phyloP scores from a whole-genome alignment of 2,113 vertebrate genomes.

The Rhinolophus sinicus region DNA sequence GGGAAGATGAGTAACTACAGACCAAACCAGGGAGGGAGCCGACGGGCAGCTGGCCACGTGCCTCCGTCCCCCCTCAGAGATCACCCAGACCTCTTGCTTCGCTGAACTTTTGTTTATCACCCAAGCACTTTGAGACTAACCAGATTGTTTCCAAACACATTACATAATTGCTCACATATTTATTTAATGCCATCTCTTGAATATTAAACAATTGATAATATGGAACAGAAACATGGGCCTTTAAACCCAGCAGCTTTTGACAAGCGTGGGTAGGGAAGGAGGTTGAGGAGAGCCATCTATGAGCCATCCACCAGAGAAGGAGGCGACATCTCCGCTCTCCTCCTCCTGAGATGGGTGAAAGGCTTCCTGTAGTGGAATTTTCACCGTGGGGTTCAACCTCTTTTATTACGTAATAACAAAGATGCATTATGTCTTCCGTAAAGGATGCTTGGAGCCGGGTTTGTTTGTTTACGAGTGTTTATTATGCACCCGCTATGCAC shows the following conservation, averaged over 20 bases:
- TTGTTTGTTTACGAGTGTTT: background rate
- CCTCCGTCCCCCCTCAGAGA: background rate
- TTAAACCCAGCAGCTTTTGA: constrained; percentile 26
- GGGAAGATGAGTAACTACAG: background rate
- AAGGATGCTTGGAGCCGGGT: background rate
- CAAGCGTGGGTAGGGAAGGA: background rate
- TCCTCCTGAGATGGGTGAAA: background rate
- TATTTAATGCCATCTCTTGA: constrained; percentile 69
- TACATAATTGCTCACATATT: constrained; percentile 60
- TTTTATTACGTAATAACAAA: background rate
- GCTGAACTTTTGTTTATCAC: constrained; percentile 7
- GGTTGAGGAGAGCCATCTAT: background rate
- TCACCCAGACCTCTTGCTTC: background rate
- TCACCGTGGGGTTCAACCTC: background rate
- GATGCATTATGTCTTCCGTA: background rate
- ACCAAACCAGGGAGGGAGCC: fast-evolving
- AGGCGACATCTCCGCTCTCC: background rate
- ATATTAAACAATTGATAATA: constrained; percentile 57
- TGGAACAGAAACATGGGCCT: background rate
- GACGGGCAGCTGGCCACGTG: fast-evolving
- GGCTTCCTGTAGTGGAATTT: background rate
- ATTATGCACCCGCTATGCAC: background rate
- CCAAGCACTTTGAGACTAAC: constrained; percentile 18
- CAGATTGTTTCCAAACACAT: constrained; percentile 68
- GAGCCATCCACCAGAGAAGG: background rate